phyloP scores from a whole-genome alignment of 2,797 vertebrate species.

The Phylloscopus collybita region DNA sequence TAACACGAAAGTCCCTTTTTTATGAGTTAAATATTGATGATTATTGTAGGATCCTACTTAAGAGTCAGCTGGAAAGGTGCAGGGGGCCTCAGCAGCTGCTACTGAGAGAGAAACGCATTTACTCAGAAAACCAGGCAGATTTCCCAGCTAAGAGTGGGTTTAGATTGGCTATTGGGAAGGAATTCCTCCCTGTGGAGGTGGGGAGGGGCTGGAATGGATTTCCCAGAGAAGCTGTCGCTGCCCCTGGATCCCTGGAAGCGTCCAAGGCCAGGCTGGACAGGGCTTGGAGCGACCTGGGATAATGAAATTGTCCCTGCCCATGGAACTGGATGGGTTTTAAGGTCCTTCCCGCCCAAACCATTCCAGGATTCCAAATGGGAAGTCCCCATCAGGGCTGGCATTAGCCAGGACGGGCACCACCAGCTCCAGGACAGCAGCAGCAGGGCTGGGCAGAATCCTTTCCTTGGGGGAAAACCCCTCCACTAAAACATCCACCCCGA shows the following conservation, averaged over 20 bases:
- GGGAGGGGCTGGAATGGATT: not conserved
- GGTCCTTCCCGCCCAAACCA: not conserved
- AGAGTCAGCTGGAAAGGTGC: not conserved
- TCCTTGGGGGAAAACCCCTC: not conserved
- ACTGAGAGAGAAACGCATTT: not conserved
- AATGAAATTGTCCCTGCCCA: no score
- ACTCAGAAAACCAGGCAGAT: not conserved
- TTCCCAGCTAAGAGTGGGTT: not conserved
- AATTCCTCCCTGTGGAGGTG: not conserved
- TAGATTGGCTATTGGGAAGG: not conserved
- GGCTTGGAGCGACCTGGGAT: fast-evolving
- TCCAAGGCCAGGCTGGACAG: fast-evolving
- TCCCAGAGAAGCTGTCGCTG: not conserved
- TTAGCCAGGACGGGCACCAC: not conserved
- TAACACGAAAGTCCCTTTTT: not conserved
- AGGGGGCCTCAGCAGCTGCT: not conserved
- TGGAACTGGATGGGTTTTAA: not conserved
- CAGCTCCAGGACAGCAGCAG: not conserved
- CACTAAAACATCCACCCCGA: not conserved
- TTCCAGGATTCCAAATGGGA: not conserved
- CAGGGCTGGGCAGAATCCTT: not conserved
- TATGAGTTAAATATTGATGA: not conserved
- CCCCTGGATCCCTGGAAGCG: not conserved
- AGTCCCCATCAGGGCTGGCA: not conserved
- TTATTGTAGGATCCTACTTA: not conserved